Conservation (phyloP, 2,888 invertebrate species). For the Rhagonycha lutea region DNA sequence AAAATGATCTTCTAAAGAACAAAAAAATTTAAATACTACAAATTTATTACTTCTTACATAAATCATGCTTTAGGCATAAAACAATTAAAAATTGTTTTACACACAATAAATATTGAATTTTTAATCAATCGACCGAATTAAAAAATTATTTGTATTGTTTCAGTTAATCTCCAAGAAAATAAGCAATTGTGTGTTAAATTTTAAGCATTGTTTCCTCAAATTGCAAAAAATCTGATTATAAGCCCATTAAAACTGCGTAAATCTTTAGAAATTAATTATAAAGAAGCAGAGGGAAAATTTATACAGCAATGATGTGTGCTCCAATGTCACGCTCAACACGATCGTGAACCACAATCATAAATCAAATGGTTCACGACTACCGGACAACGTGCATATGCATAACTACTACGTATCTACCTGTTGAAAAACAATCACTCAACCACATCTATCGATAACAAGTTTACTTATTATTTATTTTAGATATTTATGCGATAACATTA, state of each 20-base stretch:
- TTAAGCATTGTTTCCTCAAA: not conserved
- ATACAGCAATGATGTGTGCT: conserved; percentile 9
- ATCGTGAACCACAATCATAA: conserved; percentile 12
- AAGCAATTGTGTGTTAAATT: not conserved
- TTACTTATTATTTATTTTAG: conserved; percentile 11
- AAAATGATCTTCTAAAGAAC: too few relatives aligned
- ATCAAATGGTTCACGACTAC: conserved; percentile 20
- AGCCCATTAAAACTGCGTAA: conserved; percentile 8
- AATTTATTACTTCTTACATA: not conserved
- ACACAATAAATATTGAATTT: not conserved
- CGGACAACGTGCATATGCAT: conserved; percentile 12
- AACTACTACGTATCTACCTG: conserved; percentile 8
- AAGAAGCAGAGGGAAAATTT: conserved; percentile 1
- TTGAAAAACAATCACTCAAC: conserved; percentile 12
- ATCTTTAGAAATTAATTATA: conserved; percentile 17
- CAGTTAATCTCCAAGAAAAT: not conserved
- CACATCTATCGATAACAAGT: conserved; percentile 11
- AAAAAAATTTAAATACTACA: too few relatives aligned
- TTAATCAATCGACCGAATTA: not conserved
- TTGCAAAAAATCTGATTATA: not conserved
- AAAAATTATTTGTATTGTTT: not conserved
- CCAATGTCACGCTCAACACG: conserved; percentile 16
- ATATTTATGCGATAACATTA: not conserved
- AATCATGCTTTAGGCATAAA: not conserved
- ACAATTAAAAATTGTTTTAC: not conserved